Evolutionary conservation across 2,797 vertebrate genomes (phyloP).

Genomic region (Sylvia borin): DNA sequence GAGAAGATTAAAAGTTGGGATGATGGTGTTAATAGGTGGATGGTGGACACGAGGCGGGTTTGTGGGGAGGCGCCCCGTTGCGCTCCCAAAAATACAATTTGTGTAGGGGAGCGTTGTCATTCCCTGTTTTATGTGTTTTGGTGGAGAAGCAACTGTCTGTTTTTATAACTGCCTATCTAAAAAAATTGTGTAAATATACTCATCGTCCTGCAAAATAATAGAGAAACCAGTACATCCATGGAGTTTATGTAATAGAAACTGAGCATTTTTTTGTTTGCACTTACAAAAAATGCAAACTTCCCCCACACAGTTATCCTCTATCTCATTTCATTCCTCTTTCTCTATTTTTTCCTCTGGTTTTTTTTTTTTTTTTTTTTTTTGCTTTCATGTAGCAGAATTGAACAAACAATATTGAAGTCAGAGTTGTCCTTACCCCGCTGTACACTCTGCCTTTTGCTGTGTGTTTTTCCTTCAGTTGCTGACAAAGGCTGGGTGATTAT

Average conservation of each 20-base stretch:
- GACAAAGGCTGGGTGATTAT: neutral
- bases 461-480: neutral
- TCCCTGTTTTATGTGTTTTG: neutral
- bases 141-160: neutral
- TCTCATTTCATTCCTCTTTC: neutral
- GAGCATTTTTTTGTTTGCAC: neutral
- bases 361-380: neutral
- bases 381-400: neutral
- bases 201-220: neutral
- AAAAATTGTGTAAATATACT: accelerated
- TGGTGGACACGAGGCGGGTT: accelerated
- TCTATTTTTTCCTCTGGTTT: neutral
- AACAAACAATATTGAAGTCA: neutral
- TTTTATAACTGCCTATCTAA: neutral
- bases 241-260: neutral
- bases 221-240: neutral
- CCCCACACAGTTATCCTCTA: neutral
- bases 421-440: neutral
- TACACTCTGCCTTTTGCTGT: neutral
- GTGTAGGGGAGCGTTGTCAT: neutral
- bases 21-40: neutral
- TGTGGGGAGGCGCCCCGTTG: neutral
- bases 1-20: neutral
- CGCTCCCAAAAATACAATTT: neutral
- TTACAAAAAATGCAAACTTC: neutral